phyloP scores from a whole-genome alignment of 1,140 invertebrate genomes.

The Chymomyza costata region DNA sequence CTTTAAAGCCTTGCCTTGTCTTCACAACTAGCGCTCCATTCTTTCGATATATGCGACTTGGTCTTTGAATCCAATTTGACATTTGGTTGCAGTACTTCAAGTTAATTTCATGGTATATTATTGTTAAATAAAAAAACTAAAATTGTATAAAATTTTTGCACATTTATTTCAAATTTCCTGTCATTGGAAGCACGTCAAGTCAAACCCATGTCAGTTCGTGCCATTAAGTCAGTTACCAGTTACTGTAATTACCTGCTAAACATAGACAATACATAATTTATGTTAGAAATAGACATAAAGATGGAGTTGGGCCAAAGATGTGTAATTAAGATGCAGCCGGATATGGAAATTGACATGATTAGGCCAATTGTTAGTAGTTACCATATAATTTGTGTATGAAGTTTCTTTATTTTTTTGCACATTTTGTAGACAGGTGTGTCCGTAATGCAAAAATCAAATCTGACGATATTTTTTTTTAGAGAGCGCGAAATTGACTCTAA shows the following conservation, averaged over 20 bases:
- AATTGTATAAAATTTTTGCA: conserved; percentile 36
- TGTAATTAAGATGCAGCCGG: conserved; percentile 46
- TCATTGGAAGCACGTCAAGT: not conserved
- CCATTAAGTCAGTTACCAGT: conserved; percentile 60
- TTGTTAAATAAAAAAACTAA: conserved; percentile 37
- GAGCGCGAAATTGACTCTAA: conserved; percentile 21
- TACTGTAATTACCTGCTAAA: conserved; percentile 59
- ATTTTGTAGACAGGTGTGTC: conserved; percentile 18
- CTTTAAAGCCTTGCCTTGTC: too few relatives aligned
- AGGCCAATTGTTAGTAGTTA: conserved; percentile 18
- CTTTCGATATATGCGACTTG: too few relatives aligned
- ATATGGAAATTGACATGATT: conserved; percentile 48
- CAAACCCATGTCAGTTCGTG: too few relatives aligned
- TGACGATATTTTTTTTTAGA: conserved; percentile 11
- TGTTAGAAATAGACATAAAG: too few relatives aligned
- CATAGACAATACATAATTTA: conserved; percentile 53
- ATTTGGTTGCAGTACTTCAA: conserved; percentile 54
- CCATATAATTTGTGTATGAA: conserved; percentile 34
- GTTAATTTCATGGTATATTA: conserved; percentile 39
- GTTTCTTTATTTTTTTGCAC: too few relatives aligned
- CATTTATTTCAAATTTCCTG: conserved; percentile 27
- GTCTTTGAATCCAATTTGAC: too few relatives aligned
- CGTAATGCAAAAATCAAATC: conserved; percentile 20
- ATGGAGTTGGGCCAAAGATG: conserved; percentile 39
- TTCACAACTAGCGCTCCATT: too few relatives aligned